phyloP scores from a whole-genome alignment of 2,888 invertebrate genomes.

The Sycophila texana region DNA sequence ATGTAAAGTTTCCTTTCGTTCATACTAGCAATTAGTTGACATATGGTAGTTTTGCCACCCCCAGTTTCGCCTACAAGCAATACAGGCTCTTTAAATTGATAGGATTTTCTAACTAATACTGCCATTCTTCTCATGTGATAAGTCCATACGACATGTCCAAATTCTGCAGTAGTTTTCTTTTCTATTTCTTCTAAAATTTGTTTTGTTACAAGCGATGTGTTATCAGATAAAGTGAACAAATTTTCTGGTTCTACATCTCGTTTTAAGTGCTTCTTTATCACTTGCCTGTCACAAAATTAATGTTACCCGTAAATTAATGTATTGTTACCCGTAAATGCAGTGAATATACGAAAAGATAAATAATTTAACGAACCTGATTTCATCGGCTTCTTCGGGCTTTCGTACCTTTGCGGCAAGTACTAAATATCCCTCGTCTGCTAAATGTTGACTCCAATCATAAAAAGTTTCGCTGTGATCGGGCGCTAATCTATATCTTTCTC shows the following conservation, averaged over 20 bases:
- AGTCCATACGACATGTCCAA: conserved; percentile 95
- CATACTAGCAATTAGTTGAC: conserved; percentile 89
- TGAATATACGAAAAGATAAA: not conserved
- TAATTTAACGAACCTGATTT: conserved; percentile 87
- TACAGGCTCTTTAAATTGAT: conserved; percentile 94
- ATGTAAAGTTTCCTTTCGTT: conserved; percentile 83
- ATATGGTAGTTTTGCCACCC: conserved; percentile 97
- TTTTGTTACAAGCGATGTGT: conserved; percentile 87
- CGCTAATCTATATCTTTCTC: conserved; percentile 91
- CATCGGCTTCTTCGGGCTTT: conserved; percentile 86
- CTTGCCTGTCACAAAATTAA: conserved; percentile 77
- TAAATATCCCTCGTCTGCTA: conserved; percentile 97
- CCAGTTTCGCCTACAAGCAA: conserved; percentile 98
- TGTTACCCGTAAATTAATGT: not conserved
- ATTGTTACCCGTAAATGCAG: not conserved
- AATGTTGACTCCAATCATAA: conserved; percentile 97
- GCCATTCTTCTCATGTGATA: conserved; percentile 90
- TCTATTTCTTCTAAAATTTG: conserved; percentile 83
- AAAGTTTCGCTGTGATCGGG: conserved; percentile 79
- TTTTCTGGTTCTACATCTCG: conserved; percentile 83
- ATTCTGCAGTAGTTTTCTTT: conserved; percentile 78
- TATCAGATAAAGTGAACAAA: conserved; percentile 83
- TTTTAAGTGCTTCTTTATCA: conserved; percentile 87
- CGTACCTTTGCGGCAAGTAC: conserved; percentile 95
- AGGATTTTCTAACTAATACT: conserved; percentile 87